Conservation (phyloP, 2,113 vertebrate genomes). For the Poicephalus meyeri region DNA sequence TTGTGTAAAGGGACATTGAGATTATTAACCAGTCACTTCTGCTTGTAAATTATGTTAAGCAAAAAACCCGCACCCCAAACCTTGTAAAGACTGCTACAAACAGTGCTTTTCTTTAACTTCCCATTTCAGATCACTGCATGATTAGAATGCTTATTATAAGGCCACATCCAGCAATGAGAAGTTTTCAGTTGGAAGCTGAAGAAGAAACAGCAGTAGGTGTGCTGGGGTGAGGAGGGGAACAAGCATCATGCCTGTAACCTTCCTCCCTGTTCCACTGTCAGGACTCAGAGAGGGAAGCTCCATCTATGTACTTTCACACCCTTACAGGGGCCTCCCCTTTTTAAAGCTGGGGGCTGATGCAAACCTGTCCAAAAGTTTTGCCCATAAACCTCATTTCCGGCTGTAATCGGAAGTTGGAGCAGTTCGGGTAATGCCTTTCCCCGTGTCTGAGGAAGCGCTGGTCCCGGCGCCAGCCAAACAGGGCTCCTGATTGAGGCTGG, state of each 20-base stretch:
- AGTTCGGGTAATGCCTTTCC: background rate
- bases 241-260: background rate
- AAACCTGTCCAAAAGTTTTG: too few relatives aligned
- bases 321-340: background rate
- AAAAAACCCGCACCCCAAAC: fast-evolving
- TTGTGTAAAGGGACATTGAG: background rate
- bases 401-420: background rate
- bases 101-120: background rate
- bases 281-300: background rate
- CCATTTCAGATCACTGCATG: background rate
- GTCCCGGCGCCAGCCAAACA: fast-evolving
- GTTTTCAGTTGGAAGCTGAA: background rate
- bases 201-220: background rate
- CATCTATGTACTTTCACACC: fast-evolving
- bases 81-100: background rate
- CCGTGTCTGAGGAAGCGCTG: fast-evolving
- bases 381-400: fast-evolving
- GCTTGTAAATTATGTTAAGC: background rate
- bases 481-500: background rate
- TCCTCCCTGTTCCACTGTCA: background rate
- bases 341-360: fast-evolving
- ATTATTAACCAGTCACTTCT: background rate
- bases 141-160: background rate
- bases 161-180: background rate
- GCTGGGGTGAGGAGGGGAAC: background rate